Percentiles rank a stretch among this genome's conserved stretches.
These are phyloP conservation scores for Megamerina dolium DNA, from an alignment of 2,888 invertebrate species.

Conservation along the genomic window DNA sequence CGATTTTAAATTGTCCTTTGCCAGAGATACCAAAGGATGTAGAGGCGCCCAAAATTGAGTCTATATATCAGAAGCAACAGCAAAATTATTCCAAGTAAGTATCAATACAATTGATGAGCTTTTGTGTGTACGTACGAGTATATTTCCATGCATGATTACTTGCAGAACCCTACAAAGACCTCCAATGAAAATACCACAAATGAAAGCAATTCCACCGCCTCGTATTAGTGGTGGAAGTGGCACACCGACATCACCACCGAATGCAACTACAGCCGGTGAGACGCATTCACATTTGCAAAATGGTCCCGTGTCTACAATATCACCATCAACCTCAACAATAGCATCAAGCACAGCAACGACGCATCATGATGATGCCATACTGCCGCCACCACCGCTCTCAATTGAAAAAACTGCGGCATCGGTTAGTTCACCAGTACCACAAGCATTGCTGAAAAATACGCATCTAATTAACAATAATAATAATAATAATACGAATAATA, in stretches of 20 bases:
- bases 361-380: constrained; percentile 30
- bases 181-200: constrained; percentile 48
- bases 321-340: constrained; percentile 8
- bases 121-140: too few relatives aligned
- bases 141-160: too few relatives aligned
- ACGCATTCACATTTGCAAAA: constrained; percentile 9
- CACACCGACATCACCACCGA: constrained; percentile 40
- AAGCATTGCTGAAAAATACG: too few relatives aligned
- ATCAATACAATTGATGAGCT: too few relatives aligned
- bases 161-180: constrained; percentile 48
- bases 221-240: too few relatives aligned
- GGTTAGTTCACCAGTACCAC: constrained; percentile 23
- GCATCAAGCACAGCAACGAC: constrained; percentile 15
- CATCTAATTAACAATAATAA: constrained; percentile 24
- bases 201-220: constrained; percentile 50
- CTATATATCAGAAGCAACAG: constrained; percentile 35
- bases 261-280: constrained; percentile 14
- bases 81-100: constrained; percentile 48
- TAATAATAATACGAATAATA: constrained; percentile 18
- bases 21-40: constrained; percentile 50
- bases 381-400: constrained; percentile 37
- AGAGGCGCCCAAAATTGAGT: constrained; percentile 42
- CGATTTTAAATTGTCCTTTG: constrained; percentile 49
- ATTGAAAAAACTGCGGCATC: constrained; percentile 28
- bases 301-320: constrained; percentile 1